These are phyloP conservation scores for Drosophila emarginata DNA, from an alignment of 2,888 invertebrate genomes.

Conservation along the genomic window DNA sequence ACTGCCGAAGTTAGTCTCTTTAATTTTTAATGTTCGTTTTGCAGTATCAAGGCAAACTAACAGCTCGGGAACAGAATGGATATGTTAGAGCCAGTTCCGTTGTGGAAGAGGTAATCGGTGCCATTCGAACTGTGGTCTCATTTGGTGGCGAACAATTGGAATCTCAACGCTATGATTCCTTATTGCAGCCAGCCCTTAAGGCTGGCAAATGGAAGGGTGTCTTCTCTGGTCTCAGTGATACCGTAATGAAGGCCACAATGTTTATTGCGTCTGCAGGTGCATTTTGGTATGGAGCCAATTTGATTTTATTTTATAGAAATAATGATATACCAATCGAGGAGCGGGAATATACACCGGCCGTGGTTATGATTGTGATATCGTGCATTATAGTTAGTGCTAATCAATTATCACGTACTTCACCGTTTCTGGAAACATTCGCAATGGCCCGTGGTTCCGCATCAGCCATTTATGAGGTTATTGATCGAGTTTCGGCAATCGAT, in stretches of 20 bases:
- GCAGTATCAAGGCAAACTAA: slow-evolving; percentile 86
- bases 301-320: slow-evolving; percentile 86
- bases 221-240: slow-evolving; percentile 87
- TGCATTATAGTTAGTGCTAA: slow-evolving; percentile 89
- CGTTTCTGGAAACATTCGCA: slow-evolving; percentile 88
- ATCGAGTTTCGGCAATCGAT: slow-evolving; percentile 88
- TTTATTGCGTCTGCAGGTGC: slow-evolving; percentile 88
- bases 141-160: slow-evolving; percentile 90
- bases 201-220: slow-evolving; percentile 86
- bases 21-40: not conserved
- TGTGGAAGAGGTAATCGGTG: slow-evolving; percentile 89
- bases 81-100: slow-evolving; percentile 90
- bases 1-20: too few relatives aligned
- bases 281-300: slow-evolving; percentile 90
- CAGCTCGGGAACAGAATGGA: slow-evolving; percentile 86
- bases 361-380: slow-evolving; percentile 88
- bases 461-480: slow-evolving; percentile 89
- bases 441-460: slow-evolving; percentile 89
- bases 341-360: slow-evolving; percentile 87
- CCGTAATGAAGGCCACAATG: slow-evolving; percentile 88
- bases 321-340: slow-evolving; percentile 82
- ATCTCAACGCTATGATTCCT: slow-evolving; percentile 84
- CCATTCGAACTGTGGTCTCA: slow-evolving; percentile 89
- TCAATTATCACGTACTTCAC: slow-evolving; percentile 88
- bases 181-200: slow-evolving; percentile 84